Evolutionary conservation across 30 jellyfish, hydroid and myxozoan species (phyloP).

Genomic region (Clytia hemisphaerica): DNA sequence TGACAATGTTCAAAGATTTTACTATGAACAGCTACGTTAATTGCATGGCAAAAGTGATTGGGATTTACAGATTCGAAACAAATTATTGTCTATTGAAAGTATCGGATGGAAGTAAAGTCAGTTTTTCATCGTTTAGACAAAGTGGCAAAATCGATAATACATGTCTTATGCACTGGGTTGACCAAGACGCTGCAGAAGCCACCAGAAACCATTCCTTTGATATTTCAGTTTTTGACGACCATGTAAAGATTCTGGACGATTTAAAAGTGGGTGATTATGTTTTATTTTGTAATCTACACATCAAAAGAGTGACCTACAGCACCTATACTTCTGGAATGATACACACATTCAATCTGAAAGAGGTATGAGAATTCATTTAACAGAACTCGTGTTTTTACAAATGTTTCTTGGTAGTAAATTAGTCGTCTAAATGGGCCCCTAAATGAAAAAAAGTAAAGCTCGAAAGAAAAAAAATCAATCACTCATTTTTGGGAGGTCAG

Average conservation of each 20-base stretch:
- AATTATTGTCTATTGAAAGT: conserved; percentile 4
- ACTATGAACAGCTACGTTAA: too few species aligned
- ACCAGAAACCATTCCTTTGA: conserved; percentile 19
- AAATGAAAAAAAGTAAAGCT: too few species aligned
- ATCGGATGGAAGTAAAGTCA: conserved; percentile 29
- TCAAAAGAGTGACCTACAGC: conserved; percentile 6
- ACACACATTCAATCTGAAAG: not conserved
- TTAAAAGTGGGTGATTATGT: conserved; percentile 37
- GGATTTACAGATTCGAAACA: not conserved
- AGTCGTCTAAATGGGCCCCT: too few species aligned
- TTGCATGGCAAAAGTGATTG: conserved; percentile 16
- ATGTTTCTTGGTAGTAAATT: too few species aligned
- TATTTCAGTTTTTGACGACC: conserved; percentile 37
- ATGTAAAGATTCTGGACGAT: not conserved
- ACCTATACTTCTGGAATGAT: not conserved
- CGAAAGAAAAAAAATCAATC: too few species aligned
- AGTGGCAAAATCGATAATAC: too few species aligned
- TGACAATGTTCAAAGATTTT: too few species aligned
- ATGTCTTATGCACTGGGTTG: too few species aligned
- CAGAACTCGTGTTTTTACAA: not conserved
- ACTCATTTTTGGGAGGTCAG: too few species aligned
- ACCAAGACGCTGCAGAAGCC: not conserved
- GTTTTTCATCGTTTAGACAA: conserved; percentile 26
- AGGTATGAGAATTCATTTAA: not conserved
- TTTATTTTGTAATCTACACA: conserved; percentile 21